Conservation (phyloP, 53 echinoderm and acorn worm species). For the Stichopus horrens region DNA sequence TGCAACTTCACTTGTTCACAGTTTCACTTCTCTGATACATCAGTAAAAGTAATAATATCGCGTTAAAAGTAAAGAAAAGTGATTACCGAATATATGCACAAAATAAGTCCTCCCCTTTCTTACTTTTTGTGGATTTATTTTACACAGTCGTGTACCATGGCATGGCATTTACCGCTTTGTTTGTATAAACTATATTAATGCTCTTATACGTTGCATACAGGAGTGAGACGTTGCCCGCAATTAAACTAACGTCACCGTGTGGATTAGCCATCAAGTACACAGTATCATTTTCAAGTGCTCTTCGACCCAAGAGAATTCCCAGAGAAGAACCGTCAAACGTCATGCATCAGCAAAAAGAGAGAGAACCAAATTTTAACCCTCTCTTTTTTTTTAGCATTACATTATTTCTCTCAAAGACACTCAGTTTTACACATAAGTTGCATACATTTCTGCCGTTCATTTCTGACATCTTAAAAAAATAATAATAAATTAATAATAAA, state of each 20-base stretch:
- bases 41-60: too few species aligned
- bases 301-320: conserved; percentile 1
- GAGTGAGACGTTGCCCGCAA: neutral
- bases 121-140: too few species aligned
- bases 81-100: too few species aligned
- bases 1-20: too few species aligned
- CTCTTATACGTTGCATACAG: neutral
- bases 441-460: neutral
- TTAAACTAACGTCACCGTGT: neutral
- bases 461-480: neutral
- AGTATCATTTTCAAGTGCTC: conserved; percentile 30
- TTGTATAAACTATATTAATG: neutral
- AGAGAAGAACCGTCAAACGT: conserved; percentile 1
- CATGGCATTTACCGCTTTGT: neutral
- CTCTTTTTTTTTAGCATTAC: neutral
- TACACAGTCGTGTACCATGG: too few species aligned
- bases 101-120: too few species aligned
- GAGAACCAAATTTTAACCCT: neutral
- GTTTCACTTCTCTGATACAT: too few species aligned
- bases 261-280: neutral
- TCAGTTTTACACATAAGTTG: neutral
- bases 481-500: neutral
- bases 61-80: too few species aligned
- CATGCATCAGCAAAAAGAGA: neutral
- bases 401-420: too few species aligned